Evolutionary conservation across 2,113 vertebrate genomes (phyloP).

Genomic region (pig (Sus scrofa)): DNA sequence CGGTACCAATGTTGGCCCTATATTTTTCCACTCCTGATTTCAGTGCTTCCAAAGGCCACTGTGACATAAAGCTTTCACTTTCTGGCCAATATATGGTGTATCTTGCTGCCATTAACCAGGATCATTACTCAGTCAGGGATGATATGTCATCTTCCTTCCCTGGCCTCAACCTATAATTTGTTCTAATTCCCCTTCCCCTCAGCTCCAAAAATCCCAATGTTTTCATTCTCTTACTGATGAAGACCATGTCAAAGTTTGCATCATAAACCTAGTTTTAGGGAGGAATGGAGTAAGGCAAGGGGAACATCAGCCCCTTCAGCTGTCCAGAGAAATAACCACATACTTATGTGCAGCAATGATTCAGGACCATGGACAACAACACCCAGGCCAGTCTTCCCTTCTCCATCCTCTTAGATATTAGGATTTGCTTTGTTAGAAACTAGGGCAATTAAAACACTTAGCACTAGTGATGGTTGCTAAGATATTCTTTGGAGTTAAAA

Average conservation of each 20-base stretch:
- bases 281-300: not conserved
- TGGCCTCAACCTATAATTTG: not conserved
- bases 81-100: not conserved
- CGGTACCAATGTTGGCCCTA: not conserved
- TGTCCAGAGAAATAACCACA: not conserved
- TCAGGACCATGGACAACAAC: not conserved
- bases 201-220: not conserved
- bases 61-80: not conserved
- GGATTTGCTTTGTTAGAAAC: not conserved
- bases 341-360: fast-evolving
- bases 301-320: not conserved
- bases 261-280: not conserved
- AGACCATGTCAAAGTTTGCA: not conserved
- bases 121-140: not conserved
- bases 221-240: not conserved
- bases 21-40: not conserved
- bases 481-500: not conserved
- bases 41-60: not conserved
- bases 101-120: not conserved
- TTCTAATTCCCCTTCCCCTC: constrained; percentile 26
- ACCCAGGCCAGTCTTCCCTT: fast-evolving
- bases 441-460: not conserved
- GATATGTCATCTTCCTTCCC: not conserved
- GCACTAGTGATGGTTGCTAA: not conserved
- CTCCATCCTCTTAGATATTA: fast-evolving